Percentiles rank a stretch among this genome's conserved stretches.
phyloP scores from a whole-genome alignment of 92 coral and sea anemone species.

The Metridium senile region DNA sequence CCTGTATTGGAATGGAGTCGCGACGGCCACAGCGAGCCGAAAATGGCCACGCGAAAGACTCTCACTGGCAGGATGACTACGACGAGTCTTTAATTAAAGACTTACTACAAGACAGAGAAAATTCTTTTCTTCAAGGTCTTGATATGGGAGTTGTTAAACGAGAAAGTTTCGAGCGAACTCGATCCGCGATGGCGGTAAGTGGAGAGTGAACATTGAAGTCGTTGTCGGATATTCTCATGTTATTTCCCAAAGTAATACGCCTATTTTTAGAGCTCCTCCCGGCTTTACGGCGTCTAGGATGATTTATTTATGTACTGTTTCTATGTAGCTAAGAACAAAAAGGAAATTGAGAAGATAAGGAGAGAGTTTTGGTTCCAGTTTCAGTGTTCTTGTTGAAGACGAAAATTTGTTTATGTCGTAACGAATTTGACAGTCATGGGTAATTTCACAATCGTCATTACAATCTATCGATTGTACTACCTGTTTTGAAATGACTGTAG shows the following conservation, averaged over 20 bases:
- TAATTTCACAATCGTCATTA: background rate
- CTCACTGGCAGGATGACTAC: constrained; percentile 38
- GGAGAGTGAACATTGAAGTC: constrained; percentile 24
- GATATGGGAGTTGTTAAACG: constrained; percentile 90
- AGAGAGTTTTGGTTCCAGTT: background rate
- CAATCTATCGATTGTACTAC: background rate
- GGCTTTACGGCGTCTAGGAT: constrained; percentile 48
- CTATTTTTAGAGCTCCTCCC: constrained; percentile 18
- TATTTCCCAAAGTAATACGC: constrained; percentile 8
- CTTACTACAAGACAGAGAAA: constrained; percentile 59
- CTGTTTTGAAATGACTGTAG: background rate
- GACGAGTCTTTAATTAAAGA: constrained; percentile 54
- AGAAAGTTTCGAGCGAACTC: constrained; percentile 63
- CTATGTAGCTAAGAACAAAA: constrained; percentile 39
- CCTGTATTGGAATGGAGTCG: constrained; percentile 32
- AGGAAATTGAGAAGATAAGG: background rate
- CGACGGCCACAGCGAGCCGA: constrained; percentile 31
- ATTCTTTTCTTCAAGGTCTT: constrained; percentile 68
- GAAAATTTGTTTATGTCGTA: background rate
- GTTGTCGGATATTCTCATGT: background rate
- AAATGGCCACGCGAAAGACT: constrained; percentile 44
- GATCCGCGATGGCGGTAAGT: constrained; percentile 95
- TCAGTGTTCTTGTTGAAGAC: background rate
- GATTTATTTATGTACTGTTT: constrained; percentile 66
- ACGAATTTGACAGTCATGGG: constrained; percentile 7